Evolutionary conservation across 2,888 invertebrate genomes (phyloP), one percentile per base, ranked within the genome.

Genomic region (Callyntrura guangdongensis): DNA sequence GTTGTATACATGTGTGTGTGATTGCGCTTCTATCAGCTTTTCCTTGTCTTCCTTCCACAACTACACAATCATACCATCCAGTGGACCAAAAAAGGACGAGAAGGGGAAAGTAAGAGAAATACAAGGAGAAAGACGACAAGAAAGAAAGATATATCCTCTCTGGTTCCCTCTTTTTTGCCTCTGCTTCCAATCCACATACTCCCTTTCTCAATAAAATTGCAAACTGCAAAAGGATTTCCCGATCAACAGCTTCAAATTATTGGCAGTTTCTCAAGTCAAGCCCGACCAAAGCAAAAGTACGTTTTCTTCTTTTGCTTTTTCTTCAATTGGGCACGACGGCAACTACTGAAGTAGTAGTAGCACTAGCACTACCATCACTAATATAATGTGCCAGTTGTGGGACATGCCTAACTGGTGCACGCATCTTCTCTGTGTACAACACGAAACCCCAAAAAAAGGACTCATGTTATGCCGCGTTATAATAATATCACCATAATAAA

Each of bases 191-290:
- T 36, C 36, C 6, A 36, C 22, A 20, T n/a, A 14, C 49, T 25
- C 61, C 0, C 64, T 59, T 45, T 72, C 83, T 79, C 85, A 84
- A 82, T 89, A 79, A 89, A 83, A 89, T 83, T 74, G 83, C 79
- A 89, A 83, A 89, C 77, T 89, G 67, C 77, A 85, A 86, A 89
- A 89, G 79, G 89, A 89, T 89, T 85, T 89, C 69, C 85, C 74
- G 85, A 89, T 89, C 89, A 89, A 84, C 85, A 90, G 90, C 90
- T 81, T 81, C 86, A 86, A 81, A 86, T 90, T 86, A 86, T 86
- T 90, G 85, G 83, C 86, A 90, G 84, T 89, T 77, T 59, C 84
- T 89, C 89, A 84, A 84, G 67, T 89, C 89, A 84, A 84, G 79
- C 79, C 53, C 64, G 11, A 59, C 49, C 27, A 69, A 36, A 69